Conservation (phyloP, 2,888 invertebrate genomes). For the Tethea ocularis region DNA sequence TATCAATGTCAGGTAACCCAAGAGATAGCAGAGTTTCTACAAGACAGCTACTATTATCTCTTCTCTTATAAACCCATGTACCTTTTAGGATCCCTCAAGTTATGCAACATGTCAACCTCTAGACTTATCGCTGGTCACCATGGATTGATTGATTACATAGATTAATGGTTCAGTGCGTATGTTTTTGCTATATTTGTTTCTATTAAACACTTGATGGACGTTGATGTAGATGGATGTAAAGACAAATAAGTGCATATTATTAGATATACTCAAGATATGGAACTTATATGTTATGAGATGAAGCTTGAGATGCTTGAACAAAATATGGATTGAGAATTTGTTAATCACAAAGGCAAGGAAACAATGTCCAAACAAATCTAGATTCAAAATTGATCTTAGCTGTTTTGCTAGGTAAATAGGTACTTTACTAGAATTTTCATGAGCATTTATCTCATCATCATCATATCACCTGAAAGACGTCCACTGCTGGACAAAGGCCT, state of each 20-base stretch:
- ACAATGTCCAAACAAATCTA: too few species aligned
- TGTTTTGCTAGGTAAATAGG: too few species aligned
- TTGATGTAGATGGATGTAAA: slow-evolving; percentile 4
- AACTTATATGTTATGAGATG: too few species aligned
- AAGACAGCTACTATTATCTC: not conserved
- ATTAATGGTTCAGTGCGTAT: not conserved
- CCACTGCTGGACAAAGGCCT: too few species aligned
- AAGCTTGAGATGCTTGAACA: too few species aligned
- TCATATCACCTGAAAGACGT: too few species aligned
- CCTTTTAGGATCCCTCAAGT: not conserved
- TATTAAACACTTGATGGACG: not conserved
- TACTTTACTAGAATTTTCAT: too few species aligned
- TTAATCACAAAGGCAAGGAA: too few species aligned
- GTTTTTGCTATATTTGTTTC: not conserved
- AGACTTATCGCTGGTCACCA: not conserved
- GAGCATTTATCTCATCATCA: too few species aligned
- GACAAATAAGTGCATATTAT: not conserved
- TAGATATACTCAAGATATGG: not conserved
- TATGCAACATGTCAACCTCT: not conserved
- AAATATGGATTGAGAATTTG: too few species aligned
- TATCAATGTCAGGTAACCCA: not conserved
- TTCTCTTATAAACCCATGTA: not conserved
- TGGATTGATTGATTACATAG: not conserved
- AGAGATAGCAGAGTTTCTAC: not conserved
- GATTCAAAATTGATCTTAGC: too few species aligned